phyloP scores from a whole-genome alignment of 2,797 vertebrate genomes.

The Spizella passerina region DNA sequence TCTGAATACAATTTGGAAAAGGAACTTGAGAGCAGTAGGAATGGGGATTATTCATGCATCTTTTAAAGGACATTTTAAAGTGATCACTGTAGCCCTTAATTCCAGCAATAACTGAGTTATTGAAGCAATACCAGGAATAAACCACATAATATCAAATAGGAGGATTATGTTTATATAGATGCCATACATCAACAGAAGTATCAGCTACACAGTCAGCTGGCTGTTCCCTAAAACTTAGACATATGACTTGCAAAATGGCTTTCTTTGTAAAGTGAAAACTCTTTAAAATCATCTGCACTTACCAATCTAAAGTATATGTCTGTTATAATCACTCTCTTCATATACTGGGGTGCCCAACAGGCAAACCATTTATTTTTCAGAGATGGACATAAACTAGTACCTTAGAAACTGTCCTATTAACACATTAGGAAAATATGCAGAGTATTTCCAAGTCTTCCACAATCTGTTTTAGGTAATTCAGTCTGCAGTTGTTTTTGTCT shows the following conservation, averaged over 20 bases:
- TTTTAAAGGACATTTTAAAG: neutral
- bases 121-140: neutral
- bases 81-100: neutral
- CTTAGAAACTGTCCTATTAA: neutral
- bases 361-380: neutral
- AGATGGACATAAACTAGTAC: neutral
- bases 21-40: neutral
- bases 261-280: neutral
- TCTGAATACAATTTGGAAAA: neutral
- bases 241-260: neutral
- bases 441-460: neutral
- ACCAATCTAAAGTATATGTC: neutral
- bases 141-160: neutral
- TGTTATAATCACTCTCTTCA: neutral
- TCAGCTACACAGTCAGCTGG: neutral
- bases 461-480: neutral
- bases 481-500: neutral
- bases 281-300: neutral
- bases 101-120: neutral
- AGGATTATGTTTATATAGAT: neutral
- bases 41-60: neutral
- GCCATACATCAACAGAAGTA: neutral
- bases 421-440: neutral
- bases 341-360: neutral
- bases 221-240: neutral